These are phyloP conservation scores for Coenonympha glycerion DNA, from an alignment of 2,888 invertebrate genomes.

Conservation along the genomic window DNA sequence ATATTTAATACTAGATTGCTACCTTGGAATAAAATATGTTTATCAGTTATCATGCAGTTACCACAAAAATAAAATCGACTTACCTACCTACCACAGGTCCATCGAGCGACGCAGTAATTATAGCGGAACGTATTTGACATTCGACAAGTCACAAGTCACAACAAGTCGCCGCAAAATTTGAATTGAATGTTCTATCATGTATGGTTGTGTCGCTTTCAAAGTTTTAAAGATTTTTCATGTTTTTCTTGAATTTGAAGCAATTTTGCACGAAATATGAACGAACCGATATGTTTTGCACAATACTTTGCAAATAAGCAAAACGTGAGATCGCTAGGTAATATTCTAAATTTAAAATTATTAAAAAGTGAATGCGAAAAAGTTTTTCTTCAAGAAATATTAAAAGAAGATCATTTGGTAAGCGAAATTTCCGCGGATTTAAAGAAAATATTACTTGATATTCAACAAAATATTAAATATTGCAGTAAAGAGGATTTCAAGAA, in stretches of 20 bases:
- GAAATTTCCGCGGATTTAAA: slow-evolving; percentile 37
- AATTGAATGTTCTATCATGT: too few relatives aligned
- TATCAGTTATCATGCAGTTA: too few relatives aligned
- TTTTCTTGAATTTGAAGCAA: background rate
- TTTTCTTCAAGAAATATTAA: slow-evolving; percentile 35
- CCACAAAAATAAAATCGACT: too few relatives aligned
- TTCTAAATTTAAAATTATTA: slow-evolving; percentile 43
- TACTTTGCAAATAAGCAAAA: slow-evolving; percentile 64
- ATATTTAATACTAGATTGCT: too few relatives aligned
- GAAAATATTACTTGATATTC: slow-evolving; percentile 37
- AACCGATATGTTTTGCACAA: slow-evolving; percentile 49
- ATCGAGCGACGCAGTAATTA: too few relatives aligned
- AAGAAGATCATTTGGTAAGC: slow-evolving; percentile 37
- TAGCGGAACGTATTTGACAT: slow-evolving; percentile 6
- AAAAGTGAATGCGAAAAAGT: slow-evolving; percentile 33
- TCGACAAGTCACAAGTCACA: slow-evolving; percentile 33
- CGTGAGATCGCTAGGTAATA: slow-evolving; percentile 52
- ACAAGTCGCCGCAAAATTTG: slow-evolving; percentile 53
- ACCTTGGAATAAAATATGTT: too few relatives aligned
- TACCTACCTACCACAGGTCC: too few relatives aligned
- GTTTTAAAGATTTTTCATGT: background rate
- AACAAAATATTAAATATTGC: slow-evolving; percentile 40
- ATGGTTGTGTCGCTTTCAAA: background rate
- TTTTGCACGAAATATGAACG: slow-evolving; percentile 35
- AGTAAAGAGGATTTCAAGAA: slow-evolving; percentile 51